phyloP scores from a whole-genome alignment of 2,797 vertebrate species.

The Anguilla pacifica region DNA sequence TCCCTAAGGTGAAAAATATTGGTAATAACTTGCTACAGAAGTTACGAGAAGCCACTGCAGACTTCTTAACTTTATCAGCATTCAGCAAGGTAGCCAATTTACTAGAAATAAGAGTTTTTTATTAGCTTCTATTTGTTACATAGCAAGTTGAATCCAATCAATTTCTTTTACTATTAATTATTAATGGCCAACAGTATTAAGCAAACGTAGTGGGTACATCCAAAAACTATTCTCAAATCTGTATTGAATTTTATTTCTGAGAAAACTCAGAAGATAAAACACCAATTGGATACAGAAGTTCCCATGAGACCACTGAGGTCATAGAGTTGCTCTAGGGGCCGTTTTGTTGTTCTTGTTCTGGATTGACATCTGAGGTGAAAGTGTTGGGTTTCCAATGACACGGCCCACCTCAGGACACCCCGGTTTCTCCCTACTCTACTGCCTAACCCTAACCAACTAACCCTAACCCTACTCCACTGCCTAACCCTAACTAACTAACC shows the following conservation, averaged over 20 bases:
- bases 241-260: not conserved
- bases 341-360: not conserved
- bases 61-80: not conserved
- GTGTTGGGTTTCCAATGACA: not conserved
- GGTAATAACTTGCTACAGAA: not conserved
- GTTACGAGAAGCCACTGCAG: not conserved
- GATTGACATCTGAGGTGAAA: not conserved
- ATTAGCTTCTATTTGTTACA: not conserved
- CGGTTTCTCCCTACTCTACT: not conserved
- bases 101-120: not conserved
- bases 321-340: not conserved
- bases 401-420: not conserved
- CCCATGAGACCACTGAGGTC: not conserved
- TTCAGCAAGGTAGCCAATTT: not conserved
- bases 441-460: too few relatives aligned
- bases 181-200: too few relatives aligned
- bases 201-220: too few relatives aligned
- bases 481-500: too few relatives aligned
- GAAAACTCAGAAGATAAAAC: not conserved
- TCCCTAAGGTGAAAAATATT: too few relatives aligned
- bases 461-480: too few relatives aligned
- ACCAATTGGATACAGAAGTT: not conserved
- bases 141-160: too few relatives aligned
- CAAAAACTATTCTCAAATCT: not conserved
- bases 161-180: too few relatives aligned